phyloP scores from a whole-genome alignment of 2,888 invertebrate species.

The Notodonta ziczac region DNA sequence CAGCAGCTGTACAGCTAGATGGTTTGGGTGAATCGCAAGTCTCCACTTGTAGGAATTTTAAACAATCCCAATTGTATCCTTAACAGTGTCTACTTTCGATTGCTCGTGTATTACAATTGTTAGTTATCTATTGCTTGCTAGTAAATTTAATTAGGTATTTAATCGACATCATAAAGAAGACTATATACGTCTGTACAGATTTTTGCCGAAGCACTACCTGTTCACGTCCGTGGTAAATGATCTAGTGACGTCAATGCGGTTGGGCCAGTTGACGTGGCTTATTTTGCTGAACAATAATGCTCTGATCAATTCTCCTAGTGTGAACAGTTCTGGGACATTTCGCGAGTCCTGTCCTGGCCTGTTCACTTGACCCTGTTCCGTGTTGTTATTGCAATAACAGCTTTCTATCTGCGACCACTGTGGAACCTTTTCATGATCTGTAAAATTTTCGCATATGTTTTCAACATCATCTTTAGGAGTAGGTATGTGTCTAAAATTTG shows the following conservation, averaged over 20 bases:
- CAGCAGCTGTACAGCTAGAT: no score
- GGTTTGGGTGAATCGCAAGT: no score
- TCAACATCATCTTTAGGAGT: no score
- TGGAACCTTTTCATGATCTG: neutral
- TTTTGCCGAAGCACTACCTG: neutral
- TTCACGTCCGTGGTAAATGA: neutral
- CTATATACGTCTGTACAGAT: neutral
- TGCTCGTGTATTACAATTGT: no score
- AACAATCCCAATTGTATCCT: no score
- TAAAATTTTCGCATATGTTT: neutral
- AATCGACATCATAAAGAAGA: neutral
- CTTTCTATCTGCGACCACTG: neutral
- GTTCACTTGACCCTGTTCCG: neutral
- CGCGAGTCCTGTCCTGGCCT: neutral
- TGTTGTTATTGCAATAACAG: neutral
- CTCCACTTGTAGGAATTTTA: no score
- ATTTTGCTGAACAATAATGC: neutral
- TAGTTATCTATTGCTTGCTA: neutral
- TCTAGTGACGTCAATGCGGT: slow-evolving; percentile 33
- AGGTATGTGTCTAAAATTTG: no score
- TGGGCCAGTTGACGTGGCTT: slow-evolving; percentile 5
- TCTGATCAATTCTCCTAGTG: neutral
- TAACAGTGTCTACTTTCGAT: no score
- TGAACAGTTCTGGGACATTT: neutral
- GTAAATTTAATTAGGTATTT: neutral